phyloP scores from a whole-genome alignment of 1,140 invertebrate species.

The Apolygus lucorum region DNA sequence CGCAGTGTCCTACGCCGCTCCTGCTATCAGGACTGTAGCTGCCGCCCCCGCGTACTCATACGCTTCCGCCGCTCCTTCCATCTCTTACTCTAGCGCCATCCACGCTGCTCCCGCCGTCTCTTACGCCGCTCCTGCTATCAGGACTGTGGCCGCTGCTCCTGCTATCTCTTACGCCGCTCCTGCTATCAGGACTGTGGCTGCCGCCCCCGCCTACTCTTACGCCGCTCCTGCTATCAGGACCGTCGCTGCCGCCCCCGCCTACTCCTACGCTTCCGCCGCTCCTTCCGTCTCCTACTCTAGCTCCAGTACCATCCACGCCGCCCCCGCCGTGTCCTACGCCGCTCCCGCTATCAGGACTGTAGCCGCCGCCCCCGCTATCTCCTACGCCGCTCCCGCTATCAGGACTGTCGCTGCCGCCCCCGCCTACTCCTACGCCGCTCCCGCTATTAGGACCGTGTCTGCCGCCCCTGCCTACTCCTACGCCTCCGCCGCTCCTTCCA shows the following conservation, averaged over 20 bases:
- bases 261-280: background rate
- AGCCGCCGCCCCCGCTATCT: constrained; percentile 30
- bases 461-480: constrained; percentile 20
- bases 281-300: constrained; percentile 27
- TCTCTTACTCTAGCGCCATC: background rate
- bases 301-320: constrained; percentile 24
- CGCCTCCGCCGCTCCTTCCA: constrained; percentile 8
- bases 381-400: constrained; percentile 27
- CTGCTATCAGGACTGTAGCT: too few species aligned
- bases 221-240: constrained; percentile 18
- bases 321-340: constrained; percentile 26
- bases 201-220: background rate
- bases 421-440: constrained; percentile 20
- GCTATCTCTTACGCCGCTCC: constrained; percentile 19
- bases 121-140: constrained; percentile 22
- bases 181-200: background rate
- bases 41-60: constrained; percentile 13
- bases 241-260: constrained; percentile 14
- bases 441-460: constrained; percentile 25
- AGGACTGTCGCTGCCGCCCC: background rate
- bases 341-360: constrained; percentile 28
- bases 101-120: background rate
- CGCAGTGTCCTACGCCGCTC: constrained; percentile 24
- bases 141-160: constrained; percentile 14
- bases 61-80: constrained; percentile 7